Evolutionary conservation across 2,888 invertebrate genomes (phyloP), one percentile per base, ranked within the genome.

Genomic region (Lomographa bimaculata): DNA sequence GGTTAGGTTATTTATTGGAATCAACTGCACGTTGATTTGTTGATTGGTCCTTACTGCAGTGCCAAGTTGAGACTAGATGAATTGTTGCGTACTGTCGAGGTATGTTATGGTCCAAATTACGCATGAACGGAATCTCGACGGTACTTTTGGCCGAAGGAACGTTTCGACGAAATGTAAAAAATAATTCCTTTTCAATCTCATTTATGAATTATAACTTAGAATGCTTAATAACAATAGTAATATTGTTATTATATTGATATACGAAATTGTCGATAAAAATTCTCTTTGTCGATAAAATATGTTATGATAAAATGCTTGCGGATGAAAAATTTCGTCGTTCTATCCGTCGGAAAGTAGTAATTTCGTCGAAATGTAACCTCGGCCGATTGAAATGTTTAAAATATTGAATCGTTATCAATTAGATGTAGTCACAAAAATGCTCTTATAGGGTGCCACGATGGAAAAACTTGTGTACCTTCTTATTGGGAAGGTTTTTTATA

Each of bases 401-500:
- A 39, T 43, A 37, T 43, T 45, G 33, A 37, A 34, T 23, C 23
- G 28, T 46, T 53, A 60, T 57, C 50, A 49, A 51, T 56, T 65
- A 68, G 60, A 30, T 51, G 50, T 68, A 69, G 69, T 66, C 56
- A 62, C 66, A 65, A 62, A 56, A 60, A 66, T 69, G 69, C 64
- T 74, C 67, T 66, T 64, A 63, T 52, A 59, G 64, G 58, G 71
- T 70, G 71, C 71, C 71, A 67, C 70, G 55, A 45, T 47, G 11
- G 20, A 21, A 25, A n/a, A 32, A 46, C 48, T 28, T 35, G 46
- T 33, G 36, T 44, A 50, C 60, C 60, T 64, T 66, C 51, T 53
- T 51, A 63, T 62, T 67, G 60, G 62, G 61, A 74, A 74, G 68
- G 75, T 68, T 74, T 72, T 63, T 64, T 63, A 67, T 64, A 65